Base-by-base conservation (phyloP, 1,140 invertebrate genomes). In the Tetranychus urticae region DNA sequence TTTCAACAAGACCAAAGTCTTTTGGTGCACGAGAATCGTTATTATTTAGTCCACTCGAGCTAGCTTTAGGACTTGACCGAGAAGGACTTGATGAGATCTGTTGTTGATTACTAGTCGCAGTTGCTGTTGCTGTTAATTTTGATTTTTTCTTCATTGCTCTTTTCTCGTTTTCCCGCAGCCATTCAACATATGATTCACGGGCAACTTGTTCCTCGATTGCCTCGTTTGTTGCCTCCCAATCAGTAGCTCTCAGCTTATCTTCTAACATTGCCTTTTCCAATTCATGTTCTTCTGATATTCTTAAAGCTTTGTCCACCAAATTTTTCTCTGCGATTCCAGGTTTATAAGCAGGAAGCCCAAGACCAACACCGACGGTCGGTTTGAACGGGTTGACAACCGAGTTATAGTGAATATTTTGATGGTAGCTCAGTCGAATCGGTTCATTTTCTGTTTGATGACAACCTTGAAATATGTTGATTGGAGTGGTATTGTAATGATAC, bases 161-260 rank as follows among this genome's bases (percentile, higher is more conserved):
- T 50, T 35, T 75, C 71, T 85, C 82, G 69, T 81, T 81, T 60
- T 84, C 82, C 64, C 80, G 75, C 6, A 88, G 73, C 82, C 83
- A 92, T 71, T 90, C 85, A 55, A 91, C 75, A 70, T 91, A 92
- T 61, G 85, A 88, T 72, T 92, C 88, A 36, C 85, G 74, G 0
- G 86, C 86, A 57, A 87, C 82, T 75, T 92, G 86, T 72, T 91
- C 86, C 69, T 88, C 84, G 60, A 93, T 85, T 36, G 84, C 84
- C 72, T 92, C 86, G 71, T 88, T 88, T 1, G 89, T 93, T 13
- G 87, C 83, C 72, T 93, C 87, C 85, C 86, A 91, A 71, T 93
- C 88, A 48, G 87, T 89, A 54, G 87, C 87, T 70, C 82, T 79
- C 36, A 93, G 71, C 72, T 92, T 93, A 70, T 93, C 89, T 71